Conservation (phyloP, 2,888 invertebrate species). For the Tinea trinotella region DNA sequence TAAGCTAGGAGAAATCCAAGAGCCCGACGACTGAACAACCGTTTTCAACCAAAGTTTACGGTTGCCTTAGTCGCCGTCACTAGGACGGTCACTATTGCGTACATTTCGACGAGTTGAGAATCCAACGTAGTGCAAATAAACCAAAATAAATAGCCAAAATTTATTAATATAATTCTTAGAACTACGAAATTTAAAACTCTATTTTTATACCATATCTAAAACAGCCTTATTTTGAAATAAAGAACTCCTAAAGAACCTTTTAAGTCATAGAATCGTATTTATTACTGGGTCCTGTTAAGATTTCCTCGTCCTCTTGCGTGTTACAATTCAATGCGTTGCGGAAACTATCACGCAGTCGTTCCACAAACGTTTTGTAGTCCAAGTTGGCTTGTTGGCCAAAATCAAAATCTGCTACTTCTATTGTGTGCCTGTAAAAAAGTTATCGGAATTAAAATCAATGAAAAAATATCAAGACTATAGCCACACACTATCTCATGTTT, state of each 20-base stretch:
- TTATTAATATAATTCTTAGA: too few species aligned
- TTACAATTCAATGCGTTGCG: constrained; percentile 52
- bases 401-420: constrained; percentile 93
- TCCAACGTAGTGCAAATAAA: too few species aligned
- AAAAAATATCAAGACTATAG: not conserved
- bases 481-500: too few species aligned
- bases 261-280: constrained; percentile 74
- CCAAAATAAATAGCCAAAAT: too few species aligned
- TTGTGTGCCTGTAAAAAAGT: constrained; percentile 73
- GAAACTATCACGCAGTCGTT: constrained; percentile 85
- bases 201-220: not conserved
- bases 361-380: constrained; percentile 90
- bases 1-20: too few species aligned
- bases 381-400: constrained; percentile 87
- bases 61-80: too few species aligned
- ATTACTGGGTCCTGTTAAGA: constrained; percentile 47
- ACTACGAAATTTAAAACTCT: too few species aligned
- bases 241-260: not conserved
- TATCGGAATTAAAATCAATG: not conserved
- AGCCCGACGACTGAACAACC: too few species aligned
- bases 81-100: too few species aligned
- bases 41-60: too few species aligned
- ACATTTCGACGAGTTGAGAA: too few species aligned
- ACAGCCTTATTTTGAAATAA: constrained; percentile 7
- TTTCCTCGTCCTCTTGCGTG: constrained; percentile 48